These are phyloP conservation scores for Galaxea fascicularis DNA, from an alignment of 92 coral and sea anemone species.

Conservation along the genomic window DNA sequence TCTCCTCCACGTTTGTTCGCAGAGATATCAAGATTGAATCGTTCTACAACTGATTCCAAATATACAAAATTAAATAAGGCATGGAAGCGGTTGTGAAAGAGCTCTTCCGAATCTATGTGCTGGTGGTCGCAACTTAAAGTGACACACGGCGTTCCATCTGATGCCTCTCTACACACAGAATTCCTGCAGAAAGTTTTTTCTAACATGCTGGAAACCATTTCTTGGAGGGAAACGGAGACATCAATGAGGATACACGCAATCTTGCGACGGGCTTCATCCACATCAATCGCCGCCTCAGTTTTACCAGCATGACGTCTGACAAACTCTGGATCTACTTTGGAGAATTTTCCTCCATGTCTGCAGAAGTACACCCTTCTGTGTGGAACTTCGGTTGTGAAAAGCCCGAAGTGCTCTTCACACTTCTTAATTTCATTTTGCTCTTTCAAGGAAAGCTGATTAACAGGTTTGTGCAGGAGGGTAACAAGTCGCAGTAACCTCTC, in stretches of 20 bases:
- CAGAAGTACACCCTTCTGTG: slow-evolving; percentile 25
- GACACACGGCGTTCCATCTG: slow-evolving; percentile 36
- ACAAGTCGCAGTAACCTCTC: slow-evolving; percentile 66
- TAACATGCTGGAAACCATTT: slow-evolving; percentile 24
- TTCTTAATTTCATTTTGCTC: slow-evolving; percentile 45
- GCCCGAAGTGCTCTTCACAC: slow-evolving; percentile 83
- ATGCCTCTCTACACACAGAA: slow-evolving; percentile 9
- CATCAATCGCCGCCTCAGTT: slow-evolving; percentile 41
- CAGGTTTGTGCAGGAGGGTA: slow-evolving; percentile 56
- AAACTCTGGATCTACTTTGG: slow-evolving; percentile 41
- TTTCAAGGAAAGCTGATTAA: slow-evolving; percentile 24
- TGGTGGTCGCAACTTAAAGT: slow-evolving; percentile 34
- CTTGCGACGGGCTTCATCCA: slow-evolving; percentile 47
- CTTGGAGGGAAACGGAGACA: slow-evolving; percentile 21
- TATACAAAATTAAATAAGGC: slow-evolving; percentile 57
- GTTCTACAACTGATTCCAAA: slow-evolving; percentile 65
- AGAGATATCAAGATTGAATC: slow-evolving; percentile 15
- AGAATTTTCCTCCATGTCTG: slow-evolving; percentile 47
- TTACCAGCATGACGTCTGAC: neutral
- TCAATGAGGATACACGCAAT: slow-evolving; percentile 43
- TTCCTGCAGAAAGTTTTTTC: neutral
- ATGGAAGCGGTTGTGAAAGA: slow-evolving; percentile 55
- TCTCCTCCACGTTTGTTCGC: neutral
- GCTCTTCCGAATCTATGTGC: slow-evolving; percentile 34
- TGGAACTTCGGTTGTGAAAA: slow-evolving; percentile 54